Percentiles rank a stretch among this genome's conserved stretches.
phyloP scores from a whole-genome alignment of 2,888 invertebrate species.

The Stenurella melanura region DNA sequence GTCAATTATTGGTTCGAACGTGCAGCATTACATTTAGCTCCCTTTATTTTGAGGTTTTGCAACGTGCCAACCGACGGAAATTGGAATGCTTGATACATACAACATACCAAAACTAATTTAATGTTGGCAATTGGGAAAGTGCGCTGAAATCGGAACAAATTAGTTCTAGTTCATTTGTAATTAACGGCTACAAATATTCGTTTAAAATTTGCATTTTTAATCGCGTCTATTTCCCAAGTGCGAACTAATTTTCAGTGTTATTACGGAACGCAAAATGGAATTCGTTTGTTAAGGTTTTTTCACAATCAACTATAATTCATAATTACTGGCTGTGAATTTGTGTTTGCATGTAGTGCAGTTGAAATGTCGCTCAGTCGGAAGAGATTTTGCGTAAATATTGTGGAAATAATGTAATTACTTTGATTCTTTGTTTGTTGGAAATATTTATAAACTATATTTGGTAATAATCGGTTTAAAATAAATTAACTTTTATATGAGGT shows the following conservation, averaged over 20 bases:
- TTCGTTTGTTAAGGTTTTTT: constrained; percentile 14
- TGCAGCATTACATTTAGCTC: neutral
- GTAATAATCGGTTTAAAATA: neutral
- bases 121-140: constrained; percentile 17
- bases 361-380: neutral
- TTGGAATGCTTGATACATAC: constrained; percentile 28
- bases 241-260: constrained; percentile 18
- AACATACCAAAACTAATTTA: constrained; percentile 19
- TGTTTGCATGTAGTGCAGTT: neutral
- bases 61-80: constrained; percentile 13
- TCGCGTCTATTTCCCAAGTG: constrained; percentile 21
- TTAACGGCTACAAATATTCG: constrained; percentile 23
- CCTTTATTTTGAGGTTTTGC: neutral
- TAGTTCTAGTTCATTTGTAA: constrained; percentile 28
- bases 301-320: neutral
- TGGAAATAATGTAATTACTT: constrained; percentile 11
- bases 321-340: constrained; percentile 6
- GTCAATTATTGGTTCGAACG: neutral
- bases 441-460: neutral
- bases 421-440: neutral
- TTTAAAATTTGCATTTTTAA: constrained; percentile 24
- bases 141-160: constrained; percentile 17
- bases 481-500: neutral
- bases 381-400: neutral
- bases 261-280: neutral